These are phyloP conservation scores for Drosophila chauvacae DNA, from an alignment of 1,140 invertebrate species.

Conservation along the genomic window DNA sequence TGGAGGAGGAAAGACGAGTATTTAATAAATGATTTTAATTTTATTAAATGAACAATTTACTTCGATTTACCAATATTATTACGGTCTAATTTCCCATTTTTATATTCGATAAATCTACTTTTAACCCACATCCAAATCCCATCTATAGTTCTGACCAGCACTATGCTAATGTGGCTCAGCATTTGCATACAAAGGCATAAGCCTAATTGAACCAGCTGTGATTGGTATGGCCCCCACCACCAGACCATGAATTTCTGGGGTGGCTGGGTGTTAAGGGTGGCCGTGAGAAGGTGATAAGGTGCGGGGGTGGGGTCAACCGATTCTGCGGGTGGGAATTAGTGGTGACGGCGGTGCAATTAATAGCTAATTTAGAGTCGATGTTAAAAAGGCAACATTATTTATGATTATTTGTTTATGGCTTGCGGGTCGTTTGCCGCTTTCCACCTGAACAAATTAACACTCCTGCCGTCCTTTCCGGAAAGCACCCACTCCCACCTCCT, in stretches of 20 bases:
- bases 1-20: not conserved
- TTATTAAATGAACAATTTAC: no score
- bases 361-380: constrained; percentile 74
- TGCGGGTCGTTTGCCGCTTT: constrained; percentile 47
- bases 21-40: not conserved
- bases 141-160: constrained; percentile 30
- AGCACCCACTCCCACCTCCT: not conserved
- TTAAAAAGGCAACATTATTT: constrained; percentile 79
- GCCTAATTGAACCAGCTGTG: constrained; percentile 70
- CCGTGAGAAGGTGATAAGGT: not conserved
- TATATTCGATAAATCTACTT: not conserved
- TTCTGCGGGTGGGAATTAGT: constrained; percentile 26
- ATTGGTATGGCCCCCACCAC: constrained; percentile 26
- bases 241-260: not conserved
- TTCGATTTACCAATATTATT: not conserved
- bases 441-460: constrained; percentile 68
- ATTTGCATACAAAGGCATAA: constrained; percentile 71
- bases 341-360: constrained; percentile 60
- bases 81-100: not conserved
- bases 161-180: constrained; percentile 44
- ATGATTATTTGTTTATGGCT: constrained; percentile 82
- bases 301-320: constrained; percentile 8
- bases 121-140: constrained; percentile 10
- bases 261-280: not conserved
- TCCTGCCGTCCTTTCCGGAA: not conserved